Evolutionary conservation across 2,797 vertebrate genomes (phyloP), one percentile per base, ranked within the genome.

Genomic region (Threskiornis aethiopicus): DNA sequence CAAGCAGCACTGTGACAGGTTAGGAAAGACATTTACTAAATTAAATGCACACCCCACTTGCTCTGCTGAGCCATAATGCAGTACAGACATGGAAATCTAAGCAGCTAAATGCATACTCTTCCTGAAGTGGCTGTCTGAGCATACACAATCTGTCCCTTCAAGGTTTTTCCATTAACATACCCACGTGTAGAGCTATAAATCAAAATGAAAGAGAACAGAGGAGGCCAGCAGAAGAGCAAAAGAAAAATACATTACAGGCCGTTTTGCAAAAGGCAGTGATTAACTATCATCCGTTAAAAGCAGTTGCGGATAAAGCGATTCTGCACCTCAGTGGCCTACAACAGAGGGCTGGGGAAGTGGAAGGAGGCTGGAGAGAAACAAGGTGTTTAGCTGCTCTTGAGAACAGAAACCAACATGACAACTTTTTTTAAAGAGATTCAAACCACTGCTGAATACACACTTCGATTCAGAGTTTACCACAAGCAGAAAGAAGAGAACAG

Each of bases 111-210:
- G 37, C 73, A 57, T 22, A 4, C 62, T n/a, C 51, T 16, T 52
- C 76, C 96, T 28, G 55, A 12, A 62, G 92, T 26, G 16, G 35
- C 72, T 15, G 76, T 5, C 90, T 88, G 81, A 64, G 86, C 88
- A 42, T 25, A 77, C 51, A 47, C 91, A 69, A 52, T 22, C 81
- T 55, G 75, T 47, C 84, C 90, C 92, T 96, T 70, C 92, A 47
- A 55, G 75, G 81, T 72, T 96, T 92, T 73, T 10, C 90, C 92
- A 80, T 90, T 62, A 91, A 42, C 92, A 65, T 9, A 41, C 22
- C 57, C 89, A 80, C 3, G 16, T 83, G 75, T 37, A 81, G 9
- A 80, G 92, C 82, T 22, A 44, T 94, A 95, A 92, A 96, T 97
- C 93, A 94, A 55, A 87, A 13, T 10, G 54, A 85, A 91, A 71